Conservation (phyloP, 2,797 vertebrate species). For the Rhabdomys pumilio region DNA sequence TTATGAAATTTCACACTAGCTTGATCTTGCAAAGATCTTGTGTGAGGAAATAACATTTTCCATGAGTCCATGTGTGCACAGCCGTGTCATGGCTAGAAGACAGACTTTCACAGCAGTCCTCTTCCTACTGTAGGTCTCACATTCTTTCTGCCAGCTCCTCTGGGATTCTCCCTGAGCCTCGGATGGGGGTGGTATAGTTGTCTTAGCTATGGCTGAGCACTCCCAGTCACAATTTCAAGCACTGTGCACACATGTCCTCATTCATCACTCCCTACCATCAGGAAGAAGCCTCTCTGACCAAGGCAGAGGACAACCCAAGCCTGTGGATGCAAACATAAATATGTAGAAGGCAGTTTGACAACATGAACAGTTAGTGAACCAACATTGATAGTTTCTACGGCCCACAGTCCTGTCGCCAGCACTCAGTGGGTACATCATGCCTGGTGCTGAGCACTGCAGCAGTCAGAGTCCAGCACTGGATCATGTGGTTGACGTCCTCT, state of each 20-base stretch:
- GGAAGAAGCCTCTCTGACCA: not conserved
- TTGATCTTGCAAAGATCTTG: not conserved
- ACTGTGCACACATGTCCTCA: no score
- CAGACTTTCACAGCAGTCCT: not conserved
- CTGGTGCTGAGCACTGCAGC: not conserved
- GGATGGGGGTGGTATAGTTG: not conserved
- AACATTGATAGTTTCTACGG: not conserved
- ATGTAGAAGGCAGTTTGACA: not conserved
- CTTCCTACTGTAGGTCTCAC: not conserved
- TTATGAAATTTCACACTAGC: not conserved
- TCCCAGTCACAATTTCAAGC: not conserved
- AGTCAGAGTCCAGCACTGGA: not conserved
- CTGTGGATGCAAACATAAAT: not conserved
- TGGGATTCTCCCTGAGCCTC: not conserved
- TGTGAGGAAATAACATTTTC: not conserved
- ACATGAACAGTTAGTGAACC: not conserved
- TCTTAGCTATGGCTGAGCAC: not conserved
- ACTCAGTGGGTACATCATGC: not conserved
- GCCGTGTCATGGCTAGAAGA: not conserved
- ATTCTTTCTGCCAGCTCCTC: not conserved
- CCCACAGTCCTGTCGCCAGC: not conserved
- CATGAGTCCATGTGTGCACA: not conserved
- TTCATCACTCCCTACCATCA: not conserved
- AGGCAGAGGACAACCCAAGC: not conserved
- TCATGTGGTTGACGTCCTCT: not conserved